Evolutionary conservation across 2,797 vertebrate species (phyloP).

Genomic region (Hephaestus fuliginosus): DNA sequence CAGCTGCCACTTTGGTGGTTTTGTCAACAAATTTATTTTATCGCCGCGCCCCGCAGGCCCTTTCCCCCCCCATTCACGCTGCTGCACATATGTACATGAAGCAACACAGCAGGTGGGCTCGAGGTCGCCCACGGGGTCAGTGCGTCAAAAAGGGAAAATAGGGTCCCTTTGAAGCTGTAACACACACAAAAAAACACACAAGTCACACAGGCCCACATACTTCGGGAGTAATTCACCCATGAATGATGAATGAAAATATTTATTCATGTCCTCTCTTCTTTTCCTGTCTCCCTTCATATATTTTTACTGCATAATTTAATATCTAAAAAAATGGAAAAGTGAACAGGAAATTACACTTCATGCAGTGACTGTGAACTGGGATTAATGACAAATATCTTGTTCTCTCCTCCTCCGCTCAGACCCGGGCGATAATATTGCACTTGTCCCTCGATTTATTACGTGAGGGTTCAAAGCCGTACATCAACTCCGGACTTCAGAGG

Average conservation of each 20-base stretch:
- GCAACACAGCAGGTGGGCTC: background rate
- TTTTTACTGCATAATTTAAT: conserved; percentile 42
- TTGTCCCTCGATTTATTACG: conserved; percentile 59
- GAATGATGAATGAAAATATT: background rate
- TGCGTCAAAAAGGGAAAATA: background rate
- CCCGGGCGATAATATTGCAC: conserved; percentile 36
- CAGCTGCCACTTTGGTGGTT: background rate
- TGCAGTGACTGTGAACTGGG: background rate
- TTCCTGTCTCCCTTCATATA: background rate
- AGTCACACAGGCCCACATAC: no score
- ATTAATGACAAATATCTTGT: conserved; percentile 55
- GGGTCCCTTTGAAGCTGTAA: background rate
- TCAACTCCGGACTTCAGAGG: conserved; percentile 56
- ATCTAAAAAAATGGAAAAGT: conserved; percentile 45
- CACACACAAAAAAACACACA: background rate
- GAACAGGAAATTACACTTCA: conserved; percentile 55
- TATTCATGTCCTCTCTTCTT: background rate
- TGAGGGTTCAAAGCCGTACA: conserved; percentile 52
- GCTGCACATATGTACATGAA: background rate
- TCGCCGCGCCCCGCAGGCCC: no score
- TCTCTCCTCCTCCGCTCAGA: conserved; percentile 36
- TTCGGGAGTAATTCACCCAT: background rate
- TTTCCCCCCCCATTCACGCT: background rate
- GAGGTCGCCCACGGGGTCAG: no score
- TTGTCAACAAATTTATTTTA: no score